Conservation (phyloP, 2,113 vertebrate genomes). For the Ailuropoda melanoleuca region DNA sequence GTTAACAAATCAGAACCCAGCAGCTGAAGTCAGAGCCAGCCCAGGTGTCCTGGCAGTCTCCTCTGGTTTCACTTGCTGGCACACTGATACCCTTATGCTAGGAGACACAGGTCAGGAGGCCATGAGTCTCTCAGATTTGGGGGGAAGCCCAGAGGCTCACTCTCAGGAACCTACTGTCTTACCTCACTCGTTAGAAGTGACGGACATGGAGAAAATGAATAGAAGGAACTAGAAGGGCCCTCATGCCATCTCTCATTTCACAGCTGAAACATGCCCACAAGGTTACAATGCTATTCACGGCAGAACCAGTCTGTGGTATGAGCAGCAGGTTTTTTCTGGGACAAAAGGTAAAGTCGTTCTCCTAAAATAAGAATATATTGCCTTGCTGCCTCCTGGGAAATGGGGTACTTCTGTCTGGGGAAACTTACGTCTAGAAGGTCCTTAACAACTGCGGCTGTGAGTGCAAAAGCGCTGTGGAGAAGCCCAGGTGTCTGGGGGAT, state of each 20-base stretch:
- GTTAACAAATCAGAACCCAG: background rate
- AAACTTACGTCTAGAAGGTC: background rate
- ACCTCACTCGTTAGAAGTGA: background rate
- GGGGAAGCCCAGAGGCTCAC: background rate
- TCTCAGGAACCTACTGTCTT: background rate
- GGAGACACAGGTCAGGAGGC: background rate
- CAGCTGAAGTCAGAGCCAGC: background rate
- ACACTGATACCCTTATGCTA: background rate
- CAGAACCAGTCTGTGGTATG: background rate
- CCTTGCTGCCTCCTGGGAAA: background rate
- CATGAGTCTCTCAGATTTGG: background rate
- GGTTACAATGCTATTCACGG: background rate
- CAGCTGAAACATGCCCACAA: background rate
- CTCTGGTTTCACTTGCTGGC: background rate
- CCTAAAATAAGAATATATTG: background rate
- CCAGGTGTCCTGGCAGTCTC: background rate
- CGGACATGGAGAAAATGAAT: background rate
- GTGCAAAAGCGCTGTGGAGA: no score
- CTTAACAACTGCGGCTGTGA: background rate
- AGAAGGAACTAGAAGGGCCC: background rate
- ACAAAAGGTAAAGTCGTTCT: background rate
- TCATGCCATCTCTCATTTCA: background rate
- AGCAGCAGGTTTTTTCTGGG: background rate
- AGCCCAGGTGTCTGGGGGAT: background rate
- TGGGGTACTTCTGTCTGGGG: background rate